Percentiles rank a stretch among this genome's conserved stretches.
phyloP scores from a whole-genome alignment of 2,888 invertebrate genomes.

The Lamproptera curius region DNA sequence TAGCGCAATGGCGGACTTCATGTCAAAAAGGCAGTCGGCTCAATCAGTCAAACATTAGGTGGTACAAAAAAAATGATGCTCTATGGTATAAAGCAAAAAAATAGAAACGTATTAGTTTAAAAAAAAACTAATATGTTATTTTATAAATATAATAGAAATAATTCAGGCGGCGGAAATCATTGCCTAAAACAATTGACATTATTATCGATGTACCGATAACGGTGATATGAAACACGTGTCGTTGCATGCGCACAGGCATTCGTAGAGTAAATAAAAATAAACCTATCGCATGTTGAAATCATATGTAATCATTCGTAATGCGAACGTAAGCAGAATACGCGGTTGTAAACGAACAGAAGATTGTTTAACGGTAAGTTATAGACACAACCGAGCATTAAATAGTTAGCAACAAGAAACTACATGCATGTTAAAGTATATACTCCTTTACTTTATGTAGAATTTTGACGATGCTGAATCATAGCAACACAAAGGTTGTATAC shows the following conservation, averaged over 20 bases:
- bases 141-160: too few species aligned
- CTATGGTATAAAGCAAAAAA: too few species aligned
- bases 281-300: conserved; percentile 41
- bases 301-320: conserved; percentile 38
- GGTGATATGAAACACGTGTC: conserved; percentile 32
- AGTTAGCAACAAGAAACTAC: background rate
- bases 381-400: background rate
- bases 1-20: too few species aligned
- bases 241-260: conserved; percentile 34
- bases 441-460: background rate
- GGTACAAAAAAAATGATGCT: too few species aligned
- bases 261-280: conserved; percentile 51
- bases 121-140: too few species aligned
- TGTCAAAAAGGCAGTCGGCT: too few species aligned
- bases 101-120: too few species aligned
- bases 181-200: too few species aligned
- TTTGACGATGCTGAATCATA: background rate
- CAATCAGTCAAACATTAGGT: too few species aligned
- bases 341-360: conserved; percentile 35
- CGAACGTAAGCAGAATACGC: conserved; percentile 32
- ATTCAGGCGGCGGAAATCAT: too few species aligned
- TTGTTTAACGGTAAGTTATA: conserved; percentile 8
- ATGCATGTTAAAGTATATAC: background rate
- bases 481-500: background rate
- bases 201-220: conserved; percentile 9